Conservation (phyloP, 1,140 invertebrate species). For the Prorops nasuta region DNA sequence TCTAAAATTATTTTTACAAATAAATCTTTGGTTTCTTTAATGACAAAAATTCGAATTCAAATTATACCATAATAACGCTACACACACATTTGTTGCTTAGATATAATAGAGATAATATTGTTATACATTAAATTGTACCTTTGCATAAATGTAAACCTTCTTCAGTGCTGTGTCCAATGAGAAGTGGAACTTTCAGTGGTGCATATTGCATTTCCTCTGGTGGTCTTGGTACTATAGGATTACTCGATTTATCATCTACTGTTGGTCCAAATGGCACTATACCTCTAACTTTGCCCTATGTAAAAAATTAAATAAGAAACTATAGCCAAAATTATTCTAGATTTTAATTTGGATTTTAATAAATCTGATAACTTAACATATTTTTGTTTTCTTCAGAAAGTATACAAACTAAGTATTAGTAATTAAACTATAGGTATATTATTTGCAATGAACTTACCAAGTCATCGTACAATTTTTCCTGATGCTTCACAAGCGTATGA, state of each 20-base stretch:
- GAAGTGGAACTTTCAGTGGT: slow-evolving; percentile 59
- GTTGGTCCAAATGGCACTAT: slow-evolving; percentile 29
- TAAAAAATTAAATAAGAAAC: background rate
- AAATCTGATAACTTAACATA: too few species aligned
- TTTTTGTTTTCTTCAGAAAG: too few species aligned
- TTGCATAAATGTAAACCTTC: slow-evolving; percentile 58
- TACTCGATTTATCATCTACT: slow-evolving; percentile 35
- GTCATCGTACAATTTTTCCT: background rate
- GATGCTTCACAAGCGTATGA: slow-evolving; percentile 10
- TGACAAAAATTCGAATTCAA: too few species aligned
- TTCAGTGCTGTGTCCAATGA: slow-evolving; percentile 60
- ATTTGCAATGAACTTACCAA: too few species aligned
- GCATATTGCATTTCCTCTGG: slow-evolving; percentile 39
- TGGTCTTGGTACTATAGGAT: slow-evolving; percentile 44
- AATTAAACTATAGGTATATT: too few species aligned
- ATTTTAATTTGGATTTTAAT: background rate
- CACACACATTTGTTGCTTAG: too few species aligned
- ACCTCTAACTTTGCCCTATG: background rate
- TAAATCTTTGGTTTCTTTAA: too few species aligned
- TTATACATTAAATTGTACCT: too few species aligned
- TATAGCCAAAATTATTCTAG: background rate
- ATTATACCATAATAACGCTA: too few species aligned
- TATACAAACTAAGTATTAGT: too few species aligned
- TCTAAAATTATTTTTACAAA: background rate
- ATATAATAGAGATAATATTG: too few species aligned